Percentiles rank a stretch among this genome's conserved stretches.
Conservation (phyloP, 2,113 vertebrate genomes). For the Hiodon alosoides region DNA sequence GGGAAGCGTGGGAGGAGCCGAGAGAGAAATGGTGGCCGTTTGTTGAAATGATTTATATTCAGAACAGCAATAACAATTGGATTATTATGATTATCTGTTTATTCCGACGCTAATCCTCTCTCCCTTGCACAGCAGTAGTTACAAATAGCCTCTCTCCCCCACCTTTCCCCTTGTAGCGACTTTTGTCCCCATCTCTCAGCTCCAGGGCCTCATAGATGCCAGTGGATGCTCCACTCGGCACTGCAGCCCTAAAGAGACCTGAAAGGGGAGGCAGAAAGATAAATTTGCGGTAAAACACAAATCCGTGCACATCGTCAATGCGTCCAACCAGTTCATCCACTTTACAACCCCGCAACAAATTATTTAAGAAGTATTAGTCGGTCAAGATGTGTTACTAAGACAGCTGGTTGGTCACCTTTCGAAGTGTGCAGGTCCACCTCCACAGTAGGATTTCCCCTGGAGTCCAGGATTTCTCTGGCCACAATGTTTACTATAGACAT, state of each 20-base stretch:
- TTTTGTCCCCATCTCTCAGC: constrained; percentile 83
- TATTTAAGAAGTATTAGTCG: neutral
- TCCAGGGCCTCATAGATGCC: constrained; percentile 88
- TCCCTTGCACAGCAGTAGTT: neutral
- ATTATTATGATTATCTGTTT: neutral
- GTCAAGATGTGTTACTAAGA: neutral
- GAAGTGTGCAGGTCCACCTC: constrained; percentile 82
- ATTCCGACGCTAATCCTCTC: neutral
- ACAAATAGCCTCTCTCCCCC: constrained; percentile 1
- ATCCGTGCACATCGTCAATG: fast-evolving
- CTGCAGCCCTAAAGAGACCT: constrained; percentile 86
- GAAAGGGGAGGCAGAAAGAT: neutral
- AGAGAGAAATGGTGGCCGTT: constrained; percentile 10
- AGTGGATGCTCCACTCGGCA: constrained; percentile 84
- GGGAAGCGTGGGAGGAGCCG: constrained; percentile 12
- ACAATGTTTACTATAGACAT: constrained; percentile 86
- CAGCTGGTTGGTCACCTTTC: constrained; percentile 67
- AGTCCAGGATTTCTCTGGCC: constrained; percentile 89
- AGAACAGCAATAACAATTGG: constrained; percentile 28
- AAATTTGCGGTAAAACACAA: neutral
- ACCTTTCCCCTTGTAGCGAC: constrained; percentile 89
- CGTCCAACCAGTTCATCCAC: neutral
- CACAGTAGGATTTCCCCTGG: constrained; percentile 67
- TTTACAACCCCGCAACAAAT: neutral
- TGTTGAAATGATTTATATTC: neutral